Percentiles rank a stretch among this genome's conserved stretches.
Conservation (phyloP, 2,888 invertebrate species). For the Nematopogon swammerdamellus region DNA sequence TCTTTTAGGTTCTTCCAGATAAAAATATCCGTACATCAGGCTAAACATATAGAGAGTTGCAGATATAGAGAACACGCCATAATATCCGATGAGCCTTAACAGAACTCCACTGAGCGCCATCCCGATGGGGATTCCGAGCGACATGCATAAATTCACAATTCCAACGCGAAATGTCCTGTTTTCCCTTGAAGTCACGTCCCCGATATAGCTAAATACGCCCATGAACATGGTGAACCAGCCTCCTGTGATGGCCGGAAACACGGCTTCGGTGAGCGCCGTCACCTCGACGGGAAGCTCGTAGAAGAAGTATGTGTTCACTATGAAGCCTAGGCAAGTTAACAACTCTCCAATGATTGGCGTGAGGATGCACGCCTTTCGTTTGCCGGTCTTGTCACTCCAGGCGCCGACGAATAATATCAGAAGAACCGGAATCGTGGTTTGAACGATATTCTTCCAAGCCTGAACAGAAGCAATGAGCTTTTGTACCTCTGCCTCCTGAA, state of each 20-base stretch:
- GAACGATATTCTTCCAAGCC: conserved; percentile 81
- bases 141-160: conserved; percentile 82
- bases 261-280: conserved; percentile 70
- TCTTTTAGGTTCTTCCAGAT: conserved; percentile 61
- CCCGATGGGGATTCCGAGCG: conserved; percentile 82
- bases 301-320: conserved; percentile 76
- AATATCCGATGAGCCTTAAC: conserved; percentile 68
- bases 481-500: conserved; percentile 63
- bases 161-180: conserved; percentile 81
- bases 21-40: conserved; percentile 68
- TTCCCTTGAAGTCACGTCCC: conserved; percentile 78
- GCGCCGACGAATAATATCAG: conserved; percentile 81
- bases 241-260: conserved; percentile 78
- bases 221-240: conserved; percentile 87
- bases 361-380: conserved; percentile 75
- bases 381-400: conserved; percentile 69
- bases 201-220: conserved; percentile 85
- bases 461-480: conserved; percentile 72
- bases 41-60: conserved; percentile 69
- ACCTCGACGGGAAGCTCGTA: conserved; percentile 76
- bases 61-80: conserved; percentile 75
- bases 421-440: conserved; percentile 76
- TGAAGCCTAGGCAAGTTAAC: conserved; percentile 70
- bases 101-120: conserved; percentile 82
- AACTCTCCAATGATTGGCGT: conserved; percentile 79